Conservation (phyloP, 2,113 vertebrate genomes). For the Lynx canadensis region DNA sequence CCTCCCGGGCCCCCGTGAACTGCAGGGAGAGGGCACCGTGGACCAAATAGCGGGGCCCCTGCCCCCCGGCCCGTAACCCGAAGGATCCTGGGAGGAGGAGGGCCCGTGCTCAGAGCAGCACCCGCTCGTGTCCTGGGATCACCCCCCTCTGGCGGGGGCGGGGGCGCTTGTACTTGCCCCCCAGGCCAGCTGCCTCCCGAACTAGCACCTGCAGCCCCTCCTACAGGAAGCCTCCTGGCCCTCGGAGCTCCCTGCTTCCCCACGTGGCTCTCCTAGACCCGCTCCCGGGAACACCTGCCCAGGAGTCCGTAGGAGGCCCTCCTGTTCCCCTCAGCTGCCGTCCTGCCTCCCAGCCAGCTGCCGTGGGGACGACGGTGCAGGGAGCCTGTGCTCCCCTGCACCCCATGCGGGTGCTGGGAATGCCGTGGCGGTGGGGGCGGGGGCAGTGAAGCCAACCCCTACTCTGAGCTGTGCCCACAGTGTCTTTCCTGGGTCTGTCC, state of each 20-base stretch:
- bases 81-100: background rate
- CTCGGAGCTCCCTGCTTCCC: accelerated
- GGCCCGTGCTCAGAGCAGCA: background rate
- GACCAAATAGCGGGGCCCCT: background rate
- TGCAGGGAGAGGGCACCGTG: too few relatives aligned
- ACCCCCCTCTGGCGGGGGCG: too few relatives aligned
- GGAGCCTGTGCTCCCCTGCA: too few relatives aligned
- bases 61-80: background rate
- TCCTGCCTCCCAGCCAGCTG: background rate
- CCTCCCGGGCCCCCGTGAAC: background rate
- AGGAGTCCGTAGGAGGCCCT: background rate
- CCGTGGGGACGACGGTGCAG: background rate
- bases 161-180: background rate
- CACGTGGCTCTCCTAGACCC: background rate
- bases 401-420: background rate
- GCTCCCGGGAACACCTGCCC: background rate
- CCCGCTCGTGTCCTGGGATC: background rate
- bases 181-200: background rate
- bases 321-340: background rate
- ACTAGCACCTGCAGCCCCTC: background rate
- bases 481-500: background rate
- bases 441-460: too few relatives aligned
- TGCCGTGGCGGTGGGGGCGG: background rate
- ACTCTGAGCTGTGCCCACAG: background rate
- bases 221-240: too few relatives aligned